Evolutionary conservation across 2,888 invertebrate genomes (phyloP), one percentile per base, ranked within the genome.

Genomic region (Acrocyrtus sp.): DNA sequence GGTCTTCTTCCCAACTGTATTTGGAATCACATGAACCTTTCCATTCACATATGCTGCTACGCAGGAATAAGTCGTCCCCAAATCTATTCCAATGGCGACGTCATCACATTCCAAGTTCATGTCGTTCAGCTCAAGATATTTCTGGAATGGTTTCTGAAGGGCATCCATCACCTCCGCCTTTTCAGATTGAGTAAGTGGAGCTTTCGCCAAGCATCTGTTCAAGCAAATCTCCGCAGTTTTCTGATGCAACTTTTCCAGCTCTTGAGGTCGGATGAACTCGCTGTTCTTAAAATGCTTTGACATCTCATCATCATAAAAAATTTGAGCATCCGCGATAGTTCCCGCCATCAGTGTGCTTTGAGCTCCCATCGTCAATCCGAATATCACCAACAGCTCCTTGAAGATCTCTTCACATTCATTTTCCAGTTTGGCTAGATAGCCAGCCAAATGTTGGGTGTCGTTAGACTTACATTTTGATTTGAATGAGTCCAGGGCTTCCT

Each of bases 61-160:
- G 41, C 74, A 74, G 24, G 62, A 74, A 10, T 62, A 62, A 1
- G 74, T 74, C 1, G 74, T 74, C 0, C 74, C 74, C 22, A 74
- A 50, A 27, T 74, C 74, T 15, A 74, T 73, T 6, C 72, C 72
- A 34, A 73, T 67, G 0, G 72, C 72, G 4, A 54, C 29, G 0
- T 54, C 22, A n/a, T n/a, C 17, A 27, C 8, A 26, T 8, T 53
- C 51, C 2, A 12, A 34, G 21, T 51, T 68, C 24, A 51, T 50
- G 39, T 39, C 39, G 39, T 60, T 70, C 51, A 34, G 29, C 17
- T 56, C 57, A 43, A 41, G 26, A 39, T 45, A 69, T 15, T 24
- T 22, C 24, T 34, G 24, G n/a, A 43, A 67, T 0, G 57, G 57
- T 39, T 62, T 22, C 5, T 26, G 15, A 3, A 73, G 27, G 3